Conservation (phyloP, 2,797 vertebrate species). For the Bradypodion pumilum region DNA sequence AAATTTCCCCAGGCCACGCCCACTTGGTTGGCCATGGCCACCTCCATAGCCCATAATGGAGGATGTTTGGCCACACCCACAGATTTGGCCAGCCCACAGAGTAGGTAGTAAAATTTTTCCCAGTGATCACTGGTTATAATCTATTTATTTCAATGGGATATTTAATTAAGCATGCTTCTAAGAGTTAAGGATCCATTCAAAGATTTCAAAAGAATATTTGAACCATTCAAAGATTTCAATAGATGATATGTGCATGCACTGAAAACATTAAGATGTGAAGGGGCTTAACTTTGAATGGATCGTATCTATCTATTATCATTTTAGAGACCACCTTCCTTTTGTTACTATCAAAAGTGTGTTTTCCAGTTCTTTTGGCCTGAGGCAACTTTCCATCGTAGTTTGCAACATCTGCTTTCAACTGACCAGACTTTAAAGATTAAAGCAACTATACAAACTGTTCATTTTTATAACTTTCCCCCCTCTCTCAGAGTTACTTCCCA, state of each 20-base stretch:
- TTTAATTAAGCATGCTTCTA: too few species aligned
- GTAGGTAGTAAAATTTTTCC: too few species aligned
- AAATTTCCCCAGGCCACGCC: too few species aligned
- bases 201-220: too few species aligned
- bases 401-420: conserved; percentile 73
- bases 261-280: conserved; percentile 8
- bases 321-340: conserved; percentile 53
- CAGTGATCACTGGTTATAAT: too few species aligned
- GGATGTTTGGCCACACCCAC: too few species aligned
- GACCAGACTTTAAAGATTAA: conserved; percentile 72
- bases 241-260: not conserved
- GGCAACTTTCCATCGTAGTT: conserved; percentile 72
- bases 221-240: not conserved
- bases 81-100: too few species aligned
- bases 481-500: conserved; percentile 61
- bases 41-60: too few species aligned
- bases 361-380: conserved; percentile 64
- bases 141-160: too few species aligned
- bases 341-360: conserved; percentile 58
- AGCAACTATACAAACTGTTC: conserved; percentile 72
- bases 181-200: too few species aligned
- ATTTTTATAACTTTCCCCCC: conserved; percentile 70
- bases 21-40: too few species aligned
- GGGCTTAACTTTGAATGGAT: conserved; percentile 3
- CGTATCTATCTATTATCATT: conserved; percentile 50